Percentiles rank a stretch among this genome's conserved stretches.
Evolutionary conservation across 2,113 vertebrate species (phyloP).

Genomic region (Regulus satrapa): DNA sequence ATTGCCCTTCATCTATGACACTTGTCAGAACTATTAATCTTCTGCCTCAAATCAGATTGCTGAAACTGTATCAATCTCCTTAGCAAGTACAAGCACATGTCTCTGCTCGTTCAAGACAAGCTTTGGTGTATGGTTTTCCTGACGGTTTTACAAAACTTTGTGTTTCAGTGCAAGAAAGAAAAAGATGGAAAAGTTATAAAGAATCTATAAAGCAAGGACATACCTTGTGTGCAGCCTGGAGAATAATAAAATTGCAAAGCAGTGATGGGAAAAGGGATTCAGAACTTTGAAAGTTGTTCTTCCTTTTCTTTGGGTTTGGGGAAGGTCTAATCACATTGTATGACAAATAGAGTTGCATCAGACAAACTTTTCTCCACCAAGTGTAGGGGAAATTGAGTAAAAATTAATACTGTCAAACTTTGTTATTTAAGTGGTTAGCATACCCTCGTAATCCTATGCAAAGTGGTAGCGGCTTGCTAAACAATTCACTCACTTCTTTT

Average conservation of each 20-base stretch:
- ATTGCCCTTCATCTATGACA: neutral
- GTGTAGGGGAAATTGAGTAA: neutral
- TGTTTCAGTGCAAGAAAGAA: neutral
- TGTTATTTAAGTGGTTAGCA: neutral
- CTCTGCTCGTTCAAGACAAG: neutral
- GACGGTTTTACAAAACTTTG: neutral
- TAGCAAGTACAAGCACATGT: neutral
- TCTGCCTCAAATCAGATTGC: neutral
- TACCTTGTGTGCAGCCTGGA: neutral
- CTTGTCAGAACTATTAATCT: neutral
- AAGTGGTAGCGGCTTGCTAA: neutral
- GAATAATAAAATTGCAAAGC: neutral
- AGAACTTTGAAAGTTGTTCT: neutral
- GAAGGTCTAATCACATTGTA: neutral
- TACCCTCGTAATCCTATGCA: neutral
- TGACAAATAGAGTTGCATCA: neutral
- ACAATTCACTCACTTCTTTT: neutral
- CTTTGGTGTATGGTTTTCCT: neutral
- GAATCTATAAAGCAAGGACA: neutral
- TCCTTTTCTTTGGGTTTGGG: neutral
- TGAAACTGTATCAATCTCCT: neutral
- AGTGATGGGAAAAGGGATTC: neutral
- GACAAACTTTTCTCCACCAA: neutral
- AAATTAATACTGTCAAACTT: neutral
- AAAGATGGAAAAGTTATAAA: neutral